Evolutionary conservation across 2,113 vertebrate genomes (phyloP).

Genomic region (Procavia capensis): DNA sequence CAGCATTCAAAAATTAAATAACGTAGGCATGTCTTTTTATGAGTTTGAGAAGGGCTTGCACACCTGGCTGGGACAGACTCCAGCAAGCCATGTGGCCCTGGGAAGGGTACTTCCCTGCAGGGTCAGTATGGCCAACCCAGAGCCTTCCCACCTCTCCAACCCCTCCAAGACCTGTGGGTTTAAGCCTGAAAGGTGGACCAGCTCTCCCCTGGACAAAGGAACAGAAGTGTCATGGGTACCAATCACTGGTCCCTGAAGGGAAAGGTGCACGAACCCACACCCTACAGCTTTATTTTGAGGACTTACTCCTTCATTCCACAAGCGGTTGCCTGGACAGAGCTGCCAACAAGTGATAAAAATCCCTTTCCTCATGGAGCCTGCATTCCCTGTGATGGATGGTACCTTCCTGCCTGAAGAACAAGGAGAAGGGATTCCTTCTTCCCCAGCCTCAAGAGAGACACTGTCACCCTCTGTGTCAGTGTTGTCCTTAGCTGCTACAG

Average conservation of each 20-base stretch:
- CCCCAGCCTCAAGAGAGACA: background rate
- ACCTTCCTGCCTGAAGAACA: background rate
- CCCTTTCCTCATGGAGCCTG: background rate
- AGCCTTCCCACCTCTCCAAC: background rate
- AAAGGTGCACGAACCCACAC: background rate
- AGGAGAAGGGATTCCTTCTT: background rate
- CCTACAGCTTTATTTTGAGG: background rate
- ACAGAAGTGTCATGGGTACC: rapidly evolving
- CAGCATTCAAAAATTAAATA: constrained; percentile 29
- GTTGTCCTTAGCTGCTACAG: background rate
- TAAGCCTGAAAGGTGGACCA: background rate
- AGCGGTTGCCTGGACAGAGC: background rate
- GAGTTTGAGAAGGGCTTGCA: background rate
- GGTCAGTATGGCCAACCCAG: background rate
- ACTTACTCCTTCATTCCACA: background rate
- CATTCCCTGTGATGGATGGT: background rate
- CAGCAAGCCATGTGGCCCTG: background rate
- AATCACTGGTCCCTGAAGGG: background rate
- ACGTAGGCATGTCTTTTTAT: background rate
- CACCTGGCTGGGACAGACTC: background rate
- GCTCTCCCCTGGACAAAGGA: background rate
- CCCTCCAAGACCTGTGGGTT: background rate
- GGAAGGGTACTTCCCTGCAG: background rate
- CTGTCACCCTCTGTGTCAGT: background rate
- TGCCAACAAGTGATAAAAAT: background rate